Conservation (phyloP, 30 jellyfish, hydroid and myxozoan species). For the Rhopilema esculentum region DNA sequence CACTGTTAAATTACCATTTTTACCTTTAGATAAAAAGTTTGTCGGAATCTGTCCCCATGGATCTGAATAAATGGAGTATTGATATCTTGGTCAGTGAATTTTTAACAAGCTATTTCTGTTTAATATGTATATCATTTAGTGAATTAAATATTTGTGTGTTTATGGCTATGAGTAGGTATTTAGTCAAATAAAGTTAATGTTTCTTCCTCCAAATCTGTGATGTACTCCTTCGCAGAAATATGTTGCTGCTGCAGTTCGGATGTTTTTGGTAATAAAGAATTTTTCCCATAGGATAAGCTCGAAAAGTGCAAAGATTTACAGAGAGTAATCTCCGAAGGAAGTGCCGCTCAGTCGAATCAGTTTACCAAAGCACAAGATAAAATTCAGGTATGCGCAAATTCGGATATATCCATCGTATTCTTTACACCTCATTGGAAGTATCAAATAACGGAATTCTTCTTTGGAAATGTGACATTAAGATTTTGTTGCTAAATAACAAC, state of each 20-base stretch:
- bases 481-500: too few species aligned
- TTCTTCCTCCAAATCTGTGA: not conserved
- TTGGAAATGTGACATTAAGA: too few species aligned
- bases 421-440: too few species aligned
- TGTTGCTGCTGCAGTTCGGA: too few species aligned
- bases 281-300: conserved; percentile 30
- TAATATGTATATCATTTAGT: not conserved
- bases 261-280: too few species aligned
- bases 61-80: conserved; percentile 60
- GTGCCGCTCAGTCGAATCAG: conserved; percentile 23
- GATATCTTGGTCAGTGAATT: conserved; percentile 45
- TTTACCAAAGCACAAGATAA: conserved; percentile 51
- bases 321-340: conserved; percentile 10
- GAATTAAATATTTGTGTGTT: not conserved
- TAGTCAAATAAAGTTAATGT: not conserved
- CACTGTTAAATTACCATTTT: not conserved
- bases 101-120: too few species aligned
- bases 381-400: conserved; percentile 40
- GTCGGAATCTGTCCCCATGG: conserved; percentile 52
- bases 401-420: too few species aligned
- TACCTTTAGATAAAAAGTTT: conserved; percentile 50
- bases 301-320: conserved; percentile 31
- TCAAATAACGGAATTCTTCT: too few species aligned
- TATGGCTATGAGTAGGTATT: not conserved
- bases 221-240: too few species aligned